phyloP scores from a whole-genome alignment of 2,797 vertebrate species.

The Sebastes umbrosus region DNA sequence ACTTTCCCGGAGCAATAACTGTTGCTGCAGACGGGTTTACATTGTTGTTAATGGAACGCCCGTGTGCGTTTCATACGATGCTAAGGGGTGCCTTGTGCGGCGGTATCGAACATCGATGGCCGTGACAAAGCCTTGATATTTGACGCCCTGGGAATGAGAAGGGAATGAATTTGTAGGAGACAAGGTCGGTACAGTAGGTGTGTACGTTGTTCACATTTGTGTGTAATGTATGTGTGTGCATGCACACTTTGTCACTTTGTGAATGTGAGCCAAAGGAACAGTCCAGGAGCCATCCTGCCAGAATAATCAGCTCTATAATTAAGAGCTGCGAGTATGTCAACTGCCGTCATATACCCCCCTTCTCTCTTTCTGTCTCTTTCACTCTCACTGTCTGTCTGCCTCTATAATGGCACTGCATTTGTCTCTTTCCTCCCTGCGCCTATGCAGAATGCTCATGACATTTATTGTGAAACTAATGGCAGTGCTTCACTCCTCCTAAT shows the following conservation, averaged over 20 bases:
- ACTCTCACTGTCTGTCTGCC: constrained; percentile 64
- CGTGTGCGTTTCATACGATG: too few relatives aligned
- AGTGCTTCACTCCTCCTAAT: constrained; percentile 81
- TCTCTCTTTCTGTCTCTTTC: constrained; percentile 56
- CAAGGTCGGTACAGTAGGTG: background rate
- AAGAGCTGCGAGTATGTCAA: constrained; percentile 71
- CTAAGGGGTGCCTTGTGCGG: too few relatives aligned
- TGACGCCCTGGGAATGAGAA: too few relatives aligned
- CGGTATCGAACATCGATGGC: too few relatives aligned
- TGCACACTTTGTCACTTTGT: constrained; percentile 33
- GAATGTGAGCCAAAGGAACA: constrained; percentile 54
- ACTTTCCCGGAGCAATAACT: too few relatives aligned
- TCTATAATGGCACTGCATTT: constrained; percentile 65
- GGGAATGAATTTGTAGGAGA: background rate
- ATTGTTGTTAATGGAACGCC: too few relatives aligned
- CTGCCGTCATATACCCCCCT: constrained; percentile 49
- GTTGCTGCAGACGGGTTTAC: too few relatives aligned
- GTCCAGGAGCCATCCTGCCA: constrained; percentile 64
- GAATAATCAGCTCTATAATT: constrained; percentile 79
- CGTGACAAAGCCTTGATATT: too few relatives aligned
- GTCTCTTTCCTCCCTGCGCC: constrained; percentile 71
- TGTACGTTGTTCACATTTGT: background rate
- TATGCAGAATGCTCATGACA: constrained; percentile 76
- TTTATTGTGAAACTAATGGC: constrained; percentile 83
- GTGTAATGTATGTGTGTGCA: background rate